Base-by-base conservation (phyloP, 2,888 invertebrate species). In the Sinodicranocentrus sp. region DNA sequence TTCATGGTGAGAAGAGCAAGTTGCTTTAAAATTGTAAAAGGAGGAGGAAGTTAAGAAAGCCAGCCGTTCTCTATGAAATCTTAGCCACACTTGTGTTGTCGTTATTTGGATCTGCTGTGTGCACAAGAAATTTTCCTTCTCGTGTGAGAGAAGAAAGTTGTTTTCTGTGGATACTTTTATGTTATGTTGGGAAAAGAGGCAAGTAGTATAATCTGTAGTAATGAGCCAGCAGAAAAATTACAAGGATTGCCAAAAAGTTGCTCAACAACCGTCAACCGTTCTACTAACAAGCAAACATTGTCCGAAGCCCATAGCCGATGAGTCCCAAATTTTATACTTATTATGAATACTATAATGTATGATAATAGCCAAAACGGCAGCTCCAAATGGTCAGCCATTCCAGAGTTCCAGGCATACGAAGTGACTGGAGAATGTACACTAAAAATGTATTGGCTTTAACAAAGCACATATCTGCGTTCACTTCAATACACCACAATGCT, bases 171-270 rank as follows among this genome's bases (percentile, higher is more conserved):
- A 43, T 76, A 48, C 43, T 52, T 43, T 77, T 68, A 57, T 77
- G 77, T 77, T 57, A 77, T 28, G 26, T 6, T 25, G 17, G n/a
- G 43, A 17, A 17, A 19, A 6, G 57, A 8, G 57, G 6, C 21
- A n/a, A 57, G 68, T 48, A 68, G 54, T 33, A 67, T 79, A 85
- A 85, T 85, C 57, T 80, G 77, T 44, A 71, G 71, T 85, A 85
- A 84, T 84, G 85, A 82, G 71, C 68, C 72, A 80, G 79, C 76
- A 52, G 70, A 85, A 85, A 84, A 84, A 84, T 76, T 85, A 78
- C 84, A 68, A 52, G 70, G 84, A 82, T 85, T 82, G 84, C 73
- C 71, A 77, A 71, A 83, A 85, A 85, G 83, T 85, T 85, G 57
- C 57, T 78, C 54, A 76, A 76, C 76, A 76, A 67, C 67, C 76